phyloP scores from a whole-genome alignment of 2,888 invertebrate species.

The Dichetophora obliterata region DNA sequence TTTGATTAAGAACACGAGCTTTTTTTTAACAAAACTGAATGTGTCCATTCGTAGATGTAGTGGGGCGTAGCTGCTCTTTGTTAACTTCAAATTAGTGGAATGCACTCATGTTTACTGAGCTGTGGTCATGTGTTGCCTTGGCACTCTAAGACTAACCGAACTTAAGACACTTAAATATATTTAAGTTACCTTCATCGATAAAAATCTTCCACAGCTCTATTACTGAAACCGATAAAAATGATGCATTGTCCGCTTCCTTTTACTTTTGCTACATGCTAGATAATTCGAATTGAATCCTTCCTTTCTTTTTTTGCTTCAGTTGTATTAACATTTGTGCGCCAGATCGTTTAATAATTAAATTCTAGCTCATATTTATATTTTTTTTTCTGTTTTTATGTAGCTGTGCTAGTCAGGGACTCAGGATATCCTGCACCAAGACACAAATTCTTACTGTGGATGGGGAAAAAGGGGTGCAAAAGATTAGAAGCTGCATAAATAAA shows the following conservation, averaged over 20 bases:
- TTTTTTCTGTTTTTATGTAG: neutral
- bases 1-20: neutral
- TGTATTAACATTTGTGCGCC: conserved; percentile 30
- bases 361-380: conserved; percentile 3
- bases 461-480: neutral
- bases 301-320: neutral
- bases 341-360: conserved; percentile 43
- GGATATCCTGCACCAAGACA: neutral
- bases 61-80: too few species aligned
- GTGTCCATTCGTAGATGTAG: neutral
- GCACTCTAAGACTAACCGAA: too few species aligned
- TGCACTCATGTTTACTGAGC: neutral
- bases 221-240: too few species aligned
- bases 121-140: too few species aligned
- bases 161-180: neutral
- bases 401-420: neutral
- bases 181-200: neutral
- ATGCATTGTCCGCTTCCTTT: neutral
- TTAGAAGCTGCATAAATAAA: neutral
- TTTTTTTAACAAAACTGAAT: too few species aligned
- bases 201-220: neutral
- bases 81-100: neutral
- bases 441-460: too few species aligned
- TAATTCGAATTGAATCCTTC: too few species aligned
- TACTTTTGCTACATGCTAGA: too few species aligned